A percentile compares a stretch with the other conserved stretches of the same genome.
These are phyloP conservation scores for Neopipo cinnamomea DNA, from an alignment of 2,113 vertebrate genomes.

Conservation along the genomic window DNA sequence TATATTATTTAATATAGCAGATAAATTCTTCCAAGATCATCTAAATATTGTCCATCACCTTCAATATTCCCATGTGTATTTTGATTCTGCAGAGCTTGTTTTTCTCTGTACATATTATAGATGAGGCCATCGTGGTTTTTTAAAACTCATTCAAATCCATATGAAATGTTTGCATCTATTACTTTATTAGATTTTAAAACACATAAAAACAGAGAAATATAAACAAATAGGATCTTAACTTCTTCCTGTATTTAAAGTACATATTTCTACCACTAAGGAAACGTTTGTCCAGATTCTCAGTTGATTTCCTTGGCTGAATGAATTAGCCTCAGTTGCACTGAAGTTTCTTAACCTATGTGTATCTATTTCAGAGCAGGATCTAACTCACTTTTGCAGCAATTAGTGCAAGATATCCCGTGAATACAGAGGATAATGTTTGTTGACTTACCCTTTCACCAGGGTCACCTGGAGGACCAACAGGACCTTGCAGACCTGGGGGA, in stretches of 20 bases:
- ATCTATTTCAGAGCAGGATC: background rate
- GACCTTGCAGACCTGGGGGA: slow-evolving; percentile 89
- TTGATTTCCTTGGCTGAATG: background rate
- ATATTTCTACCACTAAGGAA: background rate
- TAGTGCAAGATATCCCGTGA: background rate
- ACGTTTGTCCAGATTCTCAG: background rate
- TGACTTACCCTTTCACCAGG: slow-evolving; percentile 92
- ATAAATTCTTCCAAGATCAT: background rate
- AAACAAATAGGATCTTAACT: background rate
- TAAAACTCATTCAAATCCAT: background rate
- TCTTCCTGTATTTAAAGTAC: background rate
- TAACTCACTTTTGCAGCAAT: background rate
- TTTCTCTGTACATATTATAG: background rate
- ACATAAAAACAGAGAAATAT: background rate
- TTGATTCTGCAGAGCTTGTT: background rate
- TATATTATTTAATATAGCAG: background rate
- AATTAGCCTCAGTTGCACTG: background rate
- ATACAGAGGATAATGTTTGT: background rate
- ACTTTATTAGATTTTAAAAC: background rate
- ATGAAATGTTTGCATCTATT: background rate
- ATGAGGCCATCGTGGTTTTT: background rate
- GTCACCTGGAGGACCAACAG: slow-evolving; percentile 88
- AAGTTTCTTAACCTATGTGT: background rate
- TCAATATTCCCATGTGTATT: background rate
- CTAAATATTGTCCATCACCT: background rate